A percentile compares a stretch with the other conserved stretches of the same genome.
Conservation (phyloP, 2,888 invertebrate species). For the Rhingia campestris region DNA sequence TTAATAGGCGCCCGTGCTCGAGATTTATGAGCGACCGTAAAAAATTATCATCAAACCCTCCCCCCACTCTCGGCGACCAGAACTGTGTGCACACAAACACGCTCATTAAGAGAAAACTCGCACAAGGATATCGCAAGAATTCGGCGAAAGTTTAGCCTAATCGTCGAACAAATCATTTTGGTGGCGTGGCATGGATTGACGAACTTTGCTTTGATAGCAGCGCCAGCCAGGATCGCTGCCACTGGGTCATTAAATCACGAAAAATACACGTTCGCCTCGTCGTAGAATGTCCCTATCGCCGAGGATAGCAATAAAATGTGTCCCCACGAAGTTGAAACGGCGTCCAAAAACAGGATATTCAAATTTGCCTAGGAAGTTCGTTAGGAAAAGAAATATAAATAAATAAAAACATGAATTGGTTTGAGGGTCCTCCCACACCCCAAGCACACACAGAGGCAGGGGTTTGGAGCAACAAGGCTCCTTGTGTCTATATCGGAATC, state of each 20-base stretch:
- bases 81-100: conserved; percentile 2
- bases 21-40: conserved; percentile 59
- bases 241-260: conserved; percentile 57
- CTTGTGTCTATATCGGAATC: conserved; percentile 11
- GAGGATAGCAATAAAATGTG: conserved; percentile 57
- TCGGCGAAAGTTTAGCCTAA: conserved; percentile 51
- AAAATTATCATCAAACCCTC: conserved; percentile 55
- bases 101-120: conserved; percentile 43
- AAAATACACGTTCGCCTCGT: background rate
- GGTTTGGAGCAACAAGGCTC: conserved; percentile 44
- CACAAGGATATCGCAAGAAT: conserved; percentile 52
- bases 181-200: conserved; percentile 61
- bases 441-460: background rate
- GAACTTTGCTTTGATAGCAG: conserved; percentile 47
- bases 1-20: conserved; percentile 23
- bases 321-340: background rate
- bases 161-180: conserved; percentile 71
- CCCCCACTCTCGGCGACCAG: background rate
- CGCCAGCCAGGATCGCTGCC: conserved; percentile 32
- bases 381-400: conserved; percentile 69
- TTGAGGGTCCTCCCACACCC: conserved; percentile 17
- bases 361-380: conserved; percentile 73
- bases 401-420: conserved; percentile 70
- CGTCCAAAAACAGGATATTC: conserved; percentile 68
- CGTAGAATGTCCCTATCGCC: conserved; percentile 45